Evolutionary conservation across 2,797 vertebrate genomes (phyloP).

Genomic region (Tachyglossus aculeatus): DNA sequence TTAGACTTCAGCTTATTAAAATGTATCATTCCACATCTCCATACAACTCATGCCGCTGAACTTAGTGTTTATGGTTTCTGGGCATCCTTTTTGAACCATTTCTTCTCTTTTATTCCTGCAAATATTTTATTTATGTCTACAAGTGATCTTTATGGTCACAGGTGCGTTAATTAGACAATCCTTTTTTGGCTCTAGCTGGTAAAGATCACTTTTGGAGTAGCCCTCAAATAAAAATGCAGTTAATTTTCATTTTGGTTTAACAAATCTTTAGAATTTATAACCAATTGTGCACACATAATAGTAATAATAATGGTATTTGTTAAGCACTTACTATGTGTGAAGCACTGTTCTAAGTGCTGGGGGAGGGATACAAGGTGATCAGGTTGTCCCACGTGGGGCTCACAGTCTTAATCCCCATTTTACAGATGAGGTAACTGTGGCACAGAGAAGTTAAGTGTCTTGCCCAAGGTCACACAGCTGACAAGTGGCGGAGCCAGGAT

Average conservation of each 20-base stretch:
- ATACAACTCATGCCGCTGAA: slow-evolving; percentile 12
- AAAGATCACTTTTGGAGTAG: not conserved
- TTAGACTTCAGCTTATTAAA: slow-evolving; percentile 14
- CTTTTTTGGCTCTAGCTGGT: slow-evolving; percentile 23
- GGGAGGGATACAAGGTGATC: too few species aligned
- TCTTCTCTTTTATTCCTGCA: slow-evolving; percentile 35
- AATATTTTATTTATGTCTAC: slow-evolving; percentile 32
- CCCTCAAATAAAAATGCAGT: not conserved
- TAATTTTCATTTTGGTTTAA: slow-evolving; percentile 8
- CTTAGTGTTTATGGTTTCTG: not conserved
- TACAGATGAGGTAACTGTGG: too few species aligned
- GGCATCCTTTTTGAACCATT: slow-evolving; percentile 4
- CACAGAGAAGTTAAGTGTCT: too few species aligned
- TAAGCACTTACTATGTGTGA: too few species aligned
- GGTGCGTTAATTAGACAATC: slow-evolving; percentile 23
- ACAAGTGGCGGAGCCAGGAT: too few species aligned
- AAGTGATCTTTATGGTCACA: slow-evolving; percentile 1
- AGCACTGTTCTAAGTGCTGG: too few species aligned
- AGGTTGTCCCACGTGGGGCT: too few species aligned
- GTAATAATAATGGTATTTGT: too few species aligned
- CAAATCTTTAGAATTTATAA: not conserved
- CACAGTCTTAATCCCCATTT: too few species aligned
- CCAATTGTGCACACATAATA: not conserved
- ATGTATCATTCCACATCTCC: slow-evolving; percentile 11
- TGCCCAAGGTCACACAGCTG: too few species aligned